These are phyloP conservation scores for Thryonomys swinderianus DNA, from an alignment of 2,113 vertebrate genomes.

Conservation along the genomic window DNA sequence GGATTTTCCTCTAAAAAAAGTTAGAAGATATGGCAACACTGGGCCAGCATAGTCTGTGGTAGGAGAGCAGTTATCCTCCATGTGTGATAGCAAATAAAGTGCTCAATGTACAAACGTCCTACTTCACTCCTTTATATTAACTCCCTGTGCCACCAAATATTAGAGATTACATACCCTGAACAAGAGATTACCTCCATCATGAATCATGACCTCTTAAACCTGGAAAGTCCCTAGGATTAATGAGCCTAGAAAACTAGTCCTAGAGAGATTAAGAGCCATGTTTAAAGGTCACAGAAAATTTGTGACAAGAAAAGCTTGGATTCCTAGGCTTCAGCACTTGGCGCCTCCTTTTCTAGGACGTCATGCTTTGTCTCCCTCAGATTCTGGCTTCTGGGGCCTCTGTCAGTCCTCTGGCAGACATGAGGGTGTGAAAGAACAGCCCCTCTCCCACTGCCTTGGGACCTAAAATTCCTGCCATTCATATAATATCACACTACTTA, in stretches of 20 bases:
- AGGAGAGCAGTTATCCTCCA: background rate
- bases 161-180: conserved; percentile 1
- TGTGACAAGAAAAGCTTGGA: background rate
- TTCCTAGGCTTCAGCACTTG: background rate
- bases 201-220: background rate
- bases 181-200: background rate
- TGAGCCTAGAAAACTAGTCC: background rate
- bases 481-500: background rate
- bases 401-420: background rate
- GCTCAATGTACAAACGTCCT: background rate
- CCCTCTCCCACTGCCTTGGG: background rate
- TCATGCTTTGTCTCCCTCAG: background rate
- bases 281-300: background rate
- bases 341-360: background rate
- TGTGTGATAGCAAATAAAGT: background rate
- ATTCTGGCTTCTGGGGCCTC: background rate
- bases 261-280: background rate
- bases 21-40: background rate
- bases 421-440: background rate
- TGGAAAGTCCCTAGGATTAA: background rate
- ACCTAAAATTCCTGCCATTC: background rate
- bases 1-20: background rate
- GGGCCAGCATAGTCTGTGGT: background rate
- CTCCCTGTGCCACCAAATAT: background rate
- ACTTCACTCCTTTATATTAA: background rate